These are phyloP conservation scores for Drosophila suboccidentalis DNA, from an alignment of 2,888 invertebrate genomes.

Conservation along the genomic window DNA sequence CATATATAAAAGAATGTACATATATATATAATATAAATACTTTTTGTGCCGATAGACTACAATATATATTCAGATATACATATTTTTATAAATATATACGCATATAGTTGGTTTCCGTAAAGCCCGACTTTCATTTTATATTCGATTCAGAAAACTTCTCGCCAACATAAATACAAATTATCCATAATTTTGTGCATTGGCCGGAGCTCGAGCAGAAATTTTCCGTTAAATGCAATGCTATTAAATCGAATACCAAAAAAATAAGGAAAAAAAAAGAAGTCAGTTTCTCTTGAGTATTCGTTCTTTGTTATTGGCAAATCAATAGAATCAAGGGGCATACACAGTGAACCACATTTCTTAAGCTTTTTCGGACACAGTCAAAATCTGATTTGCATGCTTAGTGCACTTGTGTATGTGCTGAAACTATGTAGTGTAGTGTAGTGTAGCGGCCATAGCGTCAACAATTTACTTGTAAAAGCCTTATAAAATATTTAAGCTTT, in stretches of 20 bases:
- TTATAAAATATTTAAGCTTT: constrained; percentile 63
- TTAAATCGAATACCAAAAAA: constrained; percentile 37
- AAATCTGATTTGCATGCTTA: background rate
- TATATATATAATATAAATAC: background rate
- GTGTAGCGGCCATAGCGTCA: constrained; percentile 20
- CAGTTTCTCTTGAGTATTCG: background rate
- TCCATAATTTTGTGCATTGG: constrained; percentile 58
- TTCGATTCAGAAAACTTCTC: constrained; percentile 8
- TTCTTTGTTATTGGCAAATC: background rate
- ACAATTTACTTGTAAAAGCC: constrained; percentile 45
- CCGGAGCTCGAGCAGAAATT: constrained; percentile 62
- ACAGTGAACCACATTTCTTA: background rate
- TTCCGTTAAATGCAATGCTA: constrained; percentile 61
- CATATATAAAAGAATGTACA: background rate
- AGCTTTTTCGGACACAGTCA: background rate
- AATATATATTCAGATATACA: background rate
- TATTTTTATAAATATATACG: constrained; percentile 7
- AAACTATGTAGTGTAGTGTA: background rate
- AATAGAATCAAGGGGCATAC: background rate
- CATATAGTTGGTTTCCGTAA: background rate
- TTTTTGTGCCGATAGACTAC: background rate
- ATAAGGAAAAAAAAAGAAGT: constrained; percentile 4
- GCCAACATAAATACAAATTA: constrained; percentile 44
- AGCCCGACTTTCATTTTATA: background rate
- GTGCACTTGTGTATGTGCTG: constrained; percentile 8